These are phyloP conservation scores for Amyelois transitella DNA, from an alignment of 1,140 invertebrate species.

Conservation along the genomic window DNA sequence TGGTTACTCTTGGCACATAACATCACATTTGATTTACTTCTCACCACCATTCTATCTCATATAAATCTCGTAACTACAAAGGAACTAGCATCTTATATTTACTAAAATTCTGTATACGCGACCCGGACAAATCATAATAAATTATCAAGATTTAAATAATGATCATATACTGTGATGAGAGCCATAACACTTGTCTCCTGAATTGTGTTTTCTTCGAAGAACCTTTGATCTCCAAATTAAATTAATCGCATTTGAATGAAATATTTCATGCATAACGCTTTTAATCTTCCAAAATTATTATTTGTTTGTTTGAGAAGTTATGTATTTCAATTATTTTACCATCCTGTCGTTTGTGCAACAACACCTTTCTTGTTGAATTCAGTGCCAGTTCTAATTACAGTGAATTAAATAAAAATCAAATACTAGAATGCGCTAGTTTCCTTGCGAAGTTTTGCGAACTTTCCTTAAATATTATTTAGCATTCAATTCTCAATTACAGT, in stretches of 20 bases:
- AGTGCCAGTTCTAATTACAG: too few species aligned
- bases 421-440: too few species aligned
- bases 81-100: neutral
- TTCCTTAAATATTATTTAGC: too few species aligned
- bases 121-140: conserved; percentile 14
- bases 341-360: too few species aligned
- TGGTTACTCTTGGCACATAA: conserved; percentile 48
- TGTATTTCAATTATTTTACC: neutral
- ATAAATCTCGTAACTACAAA: conserved; percentile 34
- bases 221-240: conserved; percentile 20
- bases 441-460: too few species aligned
- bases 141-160: conserved; percentile 13
- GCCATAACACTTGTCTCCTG: conserved; percentile 13
- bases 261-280: conserved; percentile 7
- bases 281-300: neutral
- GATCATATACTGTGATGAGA: conserved; percentile 9
- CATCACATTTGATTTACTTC: conserved; percentile 62
- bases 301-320: neutral
- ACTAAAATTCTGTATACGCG: neutral
- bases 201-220: conserved; percentile 11
- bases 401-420: too few species aligned
- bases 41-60: conserved; percentile 54
- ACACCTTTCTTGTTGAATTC: too few species aligned
- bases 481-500: too few species aligned
- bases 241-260: conserved; percentile 14